Conservation (phyloP, 2,113 vertebrate species). For the human region GRCh38 chr14:79774001-79774500, state of each 20-base stretch:
- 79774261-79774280: not conserved
- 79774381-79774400: not conserved
- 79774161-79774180: not conserved
- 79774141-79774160: not conserved
- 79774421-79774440: not conserved
- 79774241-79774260: not conserved
- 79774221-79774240: slow-evolving; percentile 10
- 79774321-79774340: not conserved
- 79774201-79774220: slow-evolving; percentile 32
- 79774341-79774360: not conserved
- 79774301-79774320: not conserved
- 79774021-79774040: not conserved
- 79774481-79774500: not conserved
- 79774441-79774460: not conserved
- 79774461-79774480: not conserved
- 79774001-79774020: not conserved
- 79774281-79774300: not conserved
- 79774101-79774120: not conserved
- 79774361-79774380: not conserved
- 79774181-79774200: not conserved
- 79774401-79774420: not conserved
- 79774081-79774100: not conserved
- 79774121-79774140: not conserved
- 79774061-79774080: not conserved
- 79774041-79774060: not conserved